phyloP scores from a whole-genome alignment of 2,888 invertebrate species.

The Euclidia mi region DNA sequence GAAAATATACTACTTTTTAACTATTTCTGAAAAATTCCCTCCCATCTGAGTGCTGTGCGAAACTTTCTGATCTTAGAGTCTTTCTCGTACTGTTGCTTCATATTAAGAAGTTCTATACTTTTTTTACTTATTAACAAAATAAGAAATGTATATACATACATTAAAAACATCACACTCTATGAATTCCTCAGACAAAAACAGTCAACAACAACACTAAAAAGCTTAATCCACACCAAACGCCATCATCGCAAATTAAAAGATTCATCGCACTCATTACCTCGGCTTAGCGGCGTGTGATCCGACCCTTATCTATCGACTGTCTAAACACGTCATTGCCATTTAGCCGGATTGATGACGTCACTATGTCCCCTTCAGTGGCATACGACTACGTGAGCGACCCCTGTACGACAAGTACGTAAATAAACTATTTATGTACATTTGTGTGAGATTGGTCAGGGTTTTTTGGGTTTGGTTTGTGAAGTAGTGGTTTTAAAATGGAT shows the following conservation, averaged over 20 bases:
- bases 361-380: constrained; percentile 68
- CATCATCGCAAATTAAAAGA: constrained; percentile 22
- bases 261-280: constrained; percentile 42
- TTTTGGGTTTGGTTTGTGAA: not conserved
- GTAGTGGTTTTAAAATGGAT: not conserved
- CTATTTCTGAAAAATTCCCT: too few relatives aligned
- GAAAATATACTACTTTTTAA: too few relatives aligned
- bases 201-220: too few relatives aligned
- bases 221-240: not conserved
- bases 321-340: constrained; percentile 68
- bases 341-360: constrained; percentile 79
- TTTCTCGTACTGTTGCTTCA: too few relatives aligned
- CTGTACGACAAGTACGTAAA: constrained; percentile 34
- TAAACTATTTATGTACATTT: constrained; percentile 28
- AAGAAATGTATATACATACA: too few relatives aligned
- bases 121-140: too few relatives aligned
- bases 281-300: constrained; percentile 40
- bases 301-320: constrained; percentile 58
- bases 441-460: constrained; percentile 1
- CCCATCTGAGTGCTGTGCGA: too few relatives aligned
- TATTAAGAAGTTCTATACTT: too few relatives aligned
- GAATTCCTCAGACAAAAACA: too few relatives aligned
- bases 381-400: constrained; percentile 63
- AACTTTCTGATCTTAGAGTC: too few relatives aligned
- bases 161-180: too few relatives aligned